Evolutionary conservation across 2,888 invertebrate species (phyloP).

Genomic region (Pseudococcus jackbeardsleyi): DNA sequence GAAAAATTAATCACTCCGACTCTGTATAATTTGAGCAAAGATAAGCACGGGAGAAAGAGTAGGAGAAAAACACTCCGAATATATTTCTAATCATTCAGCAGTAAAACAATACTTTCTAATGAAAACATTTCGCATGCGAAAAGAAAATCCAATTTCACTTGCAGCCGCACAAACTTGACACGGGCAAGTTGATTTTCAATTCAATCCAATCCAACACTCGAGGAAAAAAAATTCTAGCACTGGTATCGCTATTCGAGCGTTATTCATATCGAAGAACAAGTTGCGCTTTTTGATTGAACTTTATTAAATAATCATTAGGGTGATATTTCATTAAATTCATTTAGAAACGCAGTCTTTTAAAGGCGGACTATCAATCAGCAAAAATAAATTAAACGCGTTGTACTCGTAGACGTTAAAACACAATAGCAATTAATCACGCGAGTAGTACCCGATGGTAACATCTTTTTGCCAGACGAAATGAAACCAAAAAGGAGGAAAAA

Average conservation of each 20-base stretch:
- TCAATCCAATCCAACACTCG: neutral
- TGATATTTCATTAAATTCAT: slow-evolving; percentile 29
- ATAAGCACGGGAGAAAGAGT: too few relatives aligned
- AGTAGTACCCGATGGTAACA: slow-evolving; percentile 9
- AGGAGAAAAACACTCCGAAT: neutral
- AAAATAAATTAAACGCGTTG: slow-evolving; percentile 29
- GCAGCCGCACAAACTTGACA: neutral
- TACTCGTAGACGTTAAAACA: neutral
- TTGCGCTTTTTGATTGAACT: neutral
- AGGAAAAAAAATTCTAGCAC: neutral
- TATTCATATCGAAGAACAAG: slow-evolving; percentile 16
- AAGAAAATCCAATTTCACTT: neutral
- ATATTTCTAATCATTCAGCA: neutral
- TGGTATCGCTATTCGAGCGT: neutral
- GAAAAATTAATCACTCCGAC: too few relatives aligned
- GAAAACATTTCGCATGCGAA: neutral
- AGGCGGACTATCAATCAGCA: slow-evolving; percentile 32
- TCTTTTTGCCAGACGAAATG: neutral
- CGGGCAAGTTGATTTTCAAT: neutral
- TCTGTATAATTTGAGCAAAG: too few relatives aligned
- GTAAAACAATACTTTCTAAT: neutral
- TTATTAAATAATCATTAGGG: slow-evolving; percentile 45
- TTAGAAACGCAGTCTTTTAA: slow-evolving; percentile 16
- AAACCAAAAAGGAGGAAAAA: neutral
- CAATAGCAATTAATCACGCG: slow-evolving; percentile 41